Conservation (phyloP, 2,113 vertebrate species). For the Diadophis punctatus region DNA sequence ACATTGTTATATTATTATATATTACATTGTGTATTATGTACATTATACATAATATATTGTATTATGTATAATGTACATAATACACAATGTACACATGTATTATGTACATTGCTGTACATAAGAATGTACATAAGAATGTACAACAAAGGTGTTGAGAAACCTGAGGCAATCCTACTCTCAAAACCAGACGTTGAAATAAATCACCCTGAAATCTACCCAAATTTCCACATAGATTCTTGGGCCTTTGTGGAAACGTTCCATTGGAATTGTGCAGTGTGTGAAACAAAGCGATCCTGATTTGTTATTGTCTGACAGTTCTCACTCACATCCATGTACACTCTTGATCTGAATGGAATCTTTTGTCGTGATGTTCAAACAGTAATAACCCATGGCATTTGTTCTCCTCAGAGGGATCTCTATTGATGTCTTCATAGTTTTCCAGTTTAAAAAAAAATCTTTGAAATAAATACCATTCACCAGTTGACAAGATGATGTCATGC, state of each 20-base stretch:
- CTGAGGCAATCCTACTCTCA: background rate
- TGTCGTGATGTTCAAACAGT: background rate
- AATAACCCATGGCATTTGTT: background rate
- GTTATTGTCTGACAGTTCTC: background rate
- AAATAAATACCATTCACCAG: background rate
- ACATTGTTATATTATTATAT: too few relatives aligned
- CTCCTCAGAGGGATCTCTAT: background rate
- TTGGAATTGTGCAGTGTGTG: background rate
- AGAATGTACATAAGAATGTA: too few relatives aligned
- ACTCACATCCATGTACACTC: background rate
- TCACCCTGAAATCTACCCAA: background rate
- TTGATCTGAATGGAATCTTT: background rate
- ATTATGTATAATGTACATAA: too few relatives aligned
- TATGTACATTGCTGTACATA: too few relatives aligned
- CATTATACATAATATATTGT: too few relatives aligned
- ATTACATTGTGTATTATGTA: too few relatives aligned
- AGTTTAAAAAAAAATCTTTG: background rate
- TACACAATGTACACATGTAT: too few relatives aligned
- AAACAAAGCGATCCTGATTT: background rate
- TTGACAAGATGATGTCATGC: background rate
- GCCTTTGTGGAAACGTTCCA: background rate
- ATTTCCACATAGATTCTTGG: background rate
- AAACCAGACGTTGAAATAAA: background rate
- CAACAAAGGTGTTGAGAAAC: background rate
- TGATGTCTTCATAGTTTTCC: background rate